Conservation (phyloP, 2,888 invertebrate species). For the Mactromeris polynyma region DNA sequence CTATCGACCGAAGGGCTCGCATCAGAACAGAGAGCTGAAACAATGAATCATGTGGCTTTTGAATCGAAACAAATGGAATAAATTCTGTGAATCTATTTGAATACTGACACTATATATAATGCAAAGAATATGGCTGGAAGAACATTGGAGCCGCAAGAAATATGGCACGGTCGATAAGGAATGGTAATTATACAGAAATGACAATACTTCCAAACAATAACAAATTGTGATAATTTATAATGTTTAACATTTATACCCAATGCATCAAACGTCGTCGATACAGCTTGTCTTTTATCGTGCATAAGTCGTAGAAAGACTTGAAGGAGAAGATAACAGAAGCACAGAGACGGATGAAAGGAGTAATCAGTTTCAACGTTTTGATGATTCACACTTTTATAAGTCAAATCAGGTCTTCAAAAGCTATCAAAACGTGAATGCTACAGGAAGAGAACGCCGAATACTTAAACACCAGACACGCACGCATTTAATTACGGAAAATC, state of each 20-base stretch:
- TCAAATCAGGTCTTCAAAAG: neutral
- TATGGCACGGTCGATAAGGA: neutral
- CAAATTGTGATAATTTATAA: neutral
- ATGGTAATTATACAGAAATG: neutral
- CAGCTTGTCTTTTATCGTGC: too few species aligned
- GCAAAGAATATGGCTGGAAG: neutral
- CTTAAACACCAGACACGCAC: neutral
- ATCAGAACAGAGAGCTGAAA: neutral
- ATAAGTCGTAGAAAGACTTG: too few species aligned
- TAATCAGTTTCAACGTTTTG: neutral
- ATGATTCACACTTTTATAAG: neutral
- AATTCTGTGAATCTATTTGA: constrained; percentile 1
- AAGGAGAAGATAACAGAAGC: too few species aligned
- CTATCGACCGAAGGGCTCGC: neutral
- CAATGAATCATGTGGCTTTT: constrained; percentile 2
- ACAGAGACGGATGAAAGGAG: too few species aligned
- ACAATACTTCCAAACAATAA: neutral
- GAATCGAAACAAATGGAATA: constrained; percentile 16
- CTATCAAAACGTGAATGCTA: neutral
- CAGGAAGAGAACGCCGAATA: neutral
- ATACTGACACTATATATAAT: neutral
- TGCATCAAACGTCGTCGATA: neutral
- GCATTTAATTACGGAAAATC: neutral
- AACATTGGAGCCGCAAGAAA: neutral
- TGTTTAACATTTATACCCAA: neutral